Percentiles rank a stretch among this genome's conserved stretches.
Evolutionary conservation across 1,140 invertebrate species (phyloP).

Genomic region (Papilio glaucus): DNA sequence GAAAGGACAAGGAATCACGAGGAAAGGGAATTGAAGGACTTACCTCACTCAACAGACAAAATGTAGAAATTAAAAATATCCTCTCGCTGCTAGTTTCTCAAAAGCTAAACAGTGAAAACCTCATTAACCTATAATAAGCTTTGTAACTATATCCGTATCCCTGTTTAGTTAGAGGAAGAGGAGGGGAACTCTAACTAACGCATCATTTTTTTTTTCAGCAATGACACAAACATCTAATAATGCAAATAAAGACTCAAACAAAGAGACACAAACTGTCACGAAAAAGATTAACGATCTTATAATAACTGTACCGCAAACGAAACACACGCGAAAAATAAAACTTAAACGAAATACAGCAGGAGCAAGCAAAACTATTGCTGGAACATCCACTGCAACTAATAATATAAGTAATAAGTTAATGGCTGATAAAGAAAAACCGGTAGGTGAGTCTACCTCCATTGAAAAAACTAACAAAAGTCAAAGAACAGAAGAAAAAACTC

Average conservation of each 20-base stretch:
- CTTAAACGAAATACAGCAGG: slow-evolving; percentile 68
- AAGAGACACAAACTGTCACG: slow-evolving; percentile 52
- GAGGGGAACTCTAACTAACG: no score
- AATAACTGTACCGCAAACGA: slow-evolving; percentile 65
- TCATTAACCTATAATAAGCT: no score
- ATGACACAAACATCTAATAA: slow-evolving; percentile 20
- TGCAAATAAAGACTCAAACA: neutral
- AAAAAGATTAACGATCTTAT: slow-evolving; percentile 67
- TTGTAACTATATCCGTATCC: no score
- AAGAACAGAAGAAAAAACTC: neutral
- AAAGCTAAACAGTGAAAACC: no score
- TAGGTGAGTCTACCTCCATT: slow-evolving; percentile 40
- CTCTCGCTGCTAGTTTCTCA: no score
- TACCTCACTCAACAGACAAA: no score
- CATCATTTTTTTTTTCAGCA: slow-evolving; percentile 19
- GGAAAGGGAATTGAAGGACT: no score
- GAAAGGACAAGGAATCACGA: no score
- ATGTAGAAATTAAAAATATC: no score
- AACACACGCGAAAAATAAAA: slow-evolving; percentile 72
- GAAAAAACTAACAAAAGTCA: slow-evolving; percentile 35
- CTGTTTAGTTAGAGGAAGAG: no score
- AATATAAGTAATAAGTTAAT: slow-evolving; percentile 38
- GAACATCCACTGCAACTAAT: slow-evolving; percentile 19
- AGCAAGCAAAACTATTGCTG: slow-evolving; percentile 39
- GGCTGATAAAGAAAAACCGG: slow-evolving; percentile 31